Evolutionary conservation across 2,113 vertebrate genomes (phyloP).

Genomic region (Cairina moschata): DNA sequence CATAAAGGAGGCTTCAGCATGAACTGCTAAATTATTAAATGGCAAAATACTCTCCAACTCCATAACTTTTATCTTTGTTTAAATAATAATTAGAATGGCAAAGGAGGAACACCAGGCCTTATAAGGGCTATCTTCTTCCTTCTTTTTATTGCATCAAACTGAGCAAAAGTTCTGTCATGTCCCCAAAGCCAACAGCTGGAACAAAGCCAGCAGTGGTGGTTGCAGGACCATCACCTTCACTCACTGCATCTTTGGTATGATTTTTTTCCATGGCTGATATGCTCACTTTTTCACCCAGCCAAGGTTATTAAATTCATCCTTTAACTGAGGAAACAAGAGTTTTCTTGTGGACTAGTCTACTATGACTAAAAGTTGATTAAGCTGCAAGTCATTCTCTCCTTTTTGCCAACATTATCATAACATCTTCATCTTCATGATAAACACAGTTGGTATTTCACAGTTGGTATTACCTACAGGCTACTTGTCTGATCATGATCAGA

Average conservation of each 20-base stretch:
- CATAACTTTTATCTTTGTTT: conserved; percentile 40
- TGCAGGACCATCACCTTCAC: neutral
- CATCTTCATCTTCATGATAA: neutral
- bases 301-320: neutral
- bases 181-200: neutral
- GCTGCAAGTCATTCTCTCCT: neutral
- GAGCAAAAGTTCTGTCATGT: neutral
- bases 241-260: neutral
- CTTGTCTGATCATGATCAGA: neutral
- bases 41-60: conserved; percentile 49
- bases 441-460: neutral
- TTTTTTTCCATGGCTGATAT: neutral
- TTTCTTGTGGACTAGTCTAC: neutral
- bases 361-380: neutral
- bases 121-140: neutral
- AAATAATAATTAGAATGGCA: neutral
- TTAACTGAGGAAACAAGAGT: neutral
- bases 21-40: conserved; percentile 66
- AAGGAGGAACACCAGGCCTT: neutral
- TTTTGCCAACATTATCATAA: neutral
- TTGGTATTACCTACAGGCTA: neutral
- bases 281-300: neutral
- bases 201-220: conserved; percentile 5
- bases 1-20: conserved; percentile 71
- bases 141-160: conserved; percentile 9